These are phyloP conservation scores for Xestobium rufovillosum DNA, from an alignment of 2,888 invertebrate genomes.

Conservation along the genomic window DNA sequence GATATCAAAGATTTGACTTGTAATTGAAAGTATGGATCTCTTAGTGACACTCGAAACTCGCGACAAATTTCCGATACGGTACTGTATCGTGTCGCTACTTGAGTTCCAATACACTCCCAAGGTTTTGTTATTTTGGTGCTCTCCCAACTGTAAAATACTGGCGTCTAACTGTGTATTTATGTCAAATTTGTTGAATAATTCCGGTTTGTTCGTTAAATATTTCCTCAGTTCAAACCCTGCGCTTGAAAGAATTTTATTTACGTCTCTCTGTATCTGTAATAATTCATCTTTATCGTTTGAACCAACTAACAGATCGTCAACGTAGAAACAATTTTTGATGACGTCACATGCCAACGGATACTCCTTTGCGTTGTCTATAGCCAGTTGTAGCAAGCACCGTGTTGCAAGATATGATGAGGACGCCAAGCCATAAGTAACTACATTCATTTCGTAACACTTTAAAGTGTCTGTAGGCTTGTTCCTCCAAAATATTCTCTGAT, in stretches of 20 bases:
- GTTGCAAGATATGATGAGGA: conserved; percentile 29
- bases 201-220: conserved; percentile 9
- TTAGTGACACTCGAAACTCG: too few species aligned
- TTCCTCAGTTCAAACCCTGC: conserved; percentile 11
- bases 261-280: conserved; percentile 9
- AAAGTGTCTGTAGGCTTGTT: conserved; percentile 19
- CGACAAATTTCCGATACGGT: too few species aligned
- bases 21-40: too few species aligned
- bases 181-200: conserved; percentile 5
- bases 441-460: conserved; percentile 22
- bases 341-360: conserved; percentile 15
- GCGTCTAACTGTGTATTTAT: conserved; percentile 9
- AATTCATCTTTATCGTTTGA: conserved; percentile 9
- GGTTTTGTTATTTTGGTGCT: conserved; percentile 15
- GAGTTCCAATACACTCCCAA: conserved; percentile 16
- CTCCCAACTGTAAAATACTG: conserved; percentile 9
- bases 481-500: conserved; percentile 37
- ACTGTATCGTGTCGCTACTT: conserved; percentile 13
- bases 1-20: conserved; percentile 5
- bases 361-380: conserved; percentile 20
- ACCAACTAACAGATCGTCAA: conserved; percentile 30
- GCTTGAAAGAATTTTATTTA: conserved; percentile 5
- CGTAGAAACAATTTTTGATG: conserved; percentile 27
- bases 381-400: conserved; percentile 26
- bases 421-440: conserved; percentile 33